Conservation (phyloP, 2,113 vertebrate genomes). For the Alectura lathami region DNA sequence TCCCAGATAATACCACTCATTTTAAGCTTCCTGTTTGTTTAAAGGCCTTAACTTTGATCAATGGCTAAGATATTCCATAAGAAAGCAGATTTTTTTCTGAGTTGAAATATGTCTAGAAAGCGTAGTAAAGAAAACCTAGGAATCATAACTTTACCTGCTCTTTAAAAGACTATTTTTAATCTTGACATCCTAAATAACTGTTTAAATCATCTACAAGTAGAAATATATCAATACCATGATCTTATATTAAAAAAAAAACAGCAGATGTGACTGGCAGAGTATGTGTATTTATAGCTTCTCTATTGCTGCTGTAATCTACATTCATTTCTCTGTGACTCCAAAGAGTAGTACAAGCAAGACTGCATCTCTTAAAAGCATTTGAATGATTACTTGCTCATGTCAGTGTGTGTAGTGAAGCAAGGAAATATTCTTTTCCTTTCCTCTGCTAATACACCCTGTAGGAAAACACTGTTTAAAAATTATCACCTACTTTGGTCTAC, state of each 20-base stretch:
- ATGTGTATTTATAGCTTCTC: constrained; percentile 70
- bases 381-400: constrained; percentile 64
- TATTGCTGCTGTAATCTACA: constrained; percentile 70
- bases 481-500: constrained; percentile 6
- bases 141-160: constrained; percentile 33
- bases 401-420: constrained; percentile 42
- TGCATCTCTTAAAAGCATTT: constrained; percentile 66
- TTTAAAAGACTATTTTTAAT: constrained; percentile 69
- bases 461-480: constrained; percentile 39
- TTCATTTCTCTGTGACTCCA: constrained; percentile 64
- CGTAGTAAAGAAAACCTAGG: constrained; percentile 15
- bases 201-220: constrained; percentile 51
- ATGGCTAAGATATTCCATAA: background rate
- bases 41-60: background rate
- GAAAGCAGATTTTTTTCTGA: background rate
- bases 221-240: constrained; percentile 63
- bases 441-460: constrained; percentile 3
- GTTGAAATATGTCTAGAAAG: background rate
- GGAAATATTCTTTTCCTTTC: constrained; percentile 27
- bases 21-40: constrained; percentile 29
- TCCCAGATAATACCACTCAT: background rate
- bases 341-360: constrained; percentile 48
- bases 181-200: constrained; percentile 67
- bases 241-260: constrained; percentile 36
- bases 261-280: constrained; percentile 57